Evolutionary conservation across 37 sponge, comb jelly and placozoan species (phyloP), one percentile per base, ranked within the genome.

Genomic region (Beroe forskalii): DNA sequence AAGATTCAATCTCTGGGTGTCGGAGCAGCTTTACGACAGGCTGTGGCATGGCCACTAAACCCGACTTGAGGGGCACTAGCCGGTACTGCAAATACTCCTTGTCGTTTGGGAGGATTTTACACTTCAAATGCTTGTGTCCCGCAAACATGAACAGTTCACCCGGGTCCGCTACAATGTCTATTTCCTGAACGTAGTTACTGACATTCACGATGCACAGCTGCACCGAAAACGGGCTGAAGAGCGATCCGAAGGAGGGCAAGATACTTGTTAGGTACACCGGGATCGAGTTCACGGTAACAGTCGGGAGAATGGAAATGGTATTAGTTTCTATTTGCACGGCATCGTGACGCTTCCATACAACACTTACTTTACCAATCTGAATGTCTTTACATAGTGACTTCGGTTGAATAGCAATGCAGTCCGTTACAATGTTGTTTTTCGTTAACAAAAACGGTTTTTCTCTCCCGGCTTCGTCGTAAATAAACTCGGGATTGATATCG

Each of bases 91-190:
- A 25, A 44, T 44, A 80, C 12, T 42, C 86, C 55, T 80, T 80
- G 3, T 80, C 86, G 35, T 80, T 41, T 0, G 86, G 86, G 27
- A 80, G 55, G 12, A 80, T 80, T 38, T 80, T 80, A 80, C 86
- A 80, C 35, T 37, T 41, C 86, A 80, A 80, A n/a, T 80, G 67
- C 92, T 93, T 93, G 40, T 93, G 92, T 90, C 97, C 97, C 14
- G 94, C 91, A 40, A 91, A 94, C 92, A 94, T 92, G 90, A 95
- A 97, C 37, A 92, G 90, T 2, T 94, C 94, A 40, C 93, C 93
- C 40, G 90, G 89, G 6, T 92, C 91, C 38, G 95, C 90, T 37
- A 91, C 91, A 43, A 90, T 92, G 67, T 97, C 97, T 66, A 95
- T 91, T 67, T 97, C 97, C 48, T 97, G 97, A 0, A 97, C 94